Evolutionary conservation across 2,888 invertebrate species (phyloP).

Genomic region (Rhimphoctona megacephalus): DNA sequence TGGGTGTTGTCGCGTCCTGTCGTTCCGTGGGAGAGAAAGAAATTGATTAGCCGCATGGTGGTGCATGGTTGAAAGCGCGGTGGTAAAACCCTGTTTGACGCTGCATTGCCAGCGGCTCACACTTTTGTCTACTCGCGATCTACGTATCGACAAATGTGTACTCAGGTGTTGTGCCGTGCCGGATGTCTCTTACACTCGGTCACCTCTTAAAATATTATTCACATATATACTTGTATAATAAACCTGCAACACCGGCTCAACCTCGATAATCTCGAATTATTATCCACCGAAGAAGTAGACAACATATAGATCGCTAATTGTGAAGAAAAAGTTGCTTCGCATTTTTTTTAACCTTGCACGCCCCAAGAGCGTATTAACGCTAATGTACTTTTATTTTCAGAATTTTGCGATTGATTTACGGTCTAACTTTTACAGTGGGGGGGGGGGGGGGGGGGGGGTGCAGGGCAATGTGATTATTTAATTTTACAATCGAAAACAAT

Average conservation of each 20-base stretch:
- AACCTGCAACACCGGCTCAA: neutral
- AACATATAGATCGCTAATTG: too few relatives aligned
- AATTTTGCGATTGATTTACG: neutral
- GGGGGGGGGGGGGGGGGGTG: too few relatives aligned
- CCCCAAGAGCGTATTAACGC: too few relatives aligned
- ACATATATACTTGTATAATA: too few relatives aligned
- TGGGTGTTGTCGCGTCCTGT: neutral
- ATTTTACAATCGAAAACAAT: neutral
- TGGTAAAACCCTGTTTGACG: too few relatives aligned
- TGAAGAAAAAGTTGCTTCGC: conserved; percentile 4
- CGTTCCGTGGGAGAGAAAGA: neutral
- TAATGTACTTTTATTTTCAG: too few relatives aligned
- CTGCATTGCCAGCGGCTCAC: neutral
- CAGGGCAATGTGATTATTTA: neutral
- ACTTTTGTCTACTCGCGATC: neutral
- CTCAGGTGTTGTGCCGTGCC: conserved; percentile 46
- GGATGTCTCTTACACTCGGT: too few relatives aligned
- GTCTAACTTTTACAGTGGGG: too few relatives aligned
- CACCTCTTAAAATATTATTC: too few relatives aligned
- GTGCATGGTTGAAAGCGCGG: neutral
- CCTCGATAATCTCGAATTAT: too few relatives aligned
- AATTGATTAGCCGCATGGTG: neutral
- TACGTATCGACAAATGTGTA: conserved; percentile 28
- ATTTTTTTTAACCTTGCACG: neutral
- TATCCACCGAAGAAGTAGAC: neutral